These are phyloP conservation scores for Trichoplusia ni DNA, from an alignment of 1,140 invertebrate species.

Conservation along the genomic window DNA sequence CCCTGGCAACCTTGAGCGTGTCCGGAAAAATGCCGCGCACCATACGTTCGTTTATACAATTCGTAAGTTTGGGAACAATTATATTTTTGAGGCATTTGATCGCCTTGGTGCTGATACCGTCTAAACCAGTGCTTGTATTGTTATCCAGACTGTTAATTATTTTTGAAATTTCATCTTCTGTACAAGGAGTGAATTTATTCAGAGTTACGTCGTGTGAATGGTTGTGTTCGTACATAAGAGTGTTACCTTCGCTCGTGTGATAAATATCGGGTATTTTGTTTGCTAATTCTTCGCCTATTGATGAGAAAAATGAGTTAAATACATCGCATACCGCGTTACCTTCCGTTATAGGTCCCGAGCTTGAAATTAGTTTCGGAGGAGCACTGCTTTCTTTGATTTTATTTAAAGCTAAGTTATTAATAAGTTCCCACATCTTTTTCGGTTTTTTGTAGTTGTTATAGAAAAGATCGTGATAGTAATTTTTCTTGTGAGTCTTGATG, in stretches of 20 bases:
- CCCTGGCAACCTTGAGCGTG: conserved; percentile 2
- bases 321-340: conserved; percentile 30
- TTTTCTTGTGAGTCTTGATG: conserved; percentile 26
- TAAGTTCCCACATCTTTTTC: conserved; percentile 41
- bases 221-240: not conserved
- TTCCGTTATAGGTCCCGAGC: conserved; percentile 7
- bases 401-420: conserved; percentile 38
- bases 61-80: not conserved
- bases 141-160: not conserved
- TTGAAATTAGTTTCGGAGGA: conserved; percentile 30
- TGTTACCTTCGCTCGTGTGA: not conserved
- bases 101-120: conserved; percentile 9
- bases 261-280: conserved; percentile 4
- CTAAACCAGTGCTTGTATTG: conserved; percentile 7
- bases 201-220: not conserved
- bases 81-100: conserved; percentile 8
- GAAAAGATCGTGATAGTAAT: conserved; percentile 31
- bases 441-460: conserved; percentile 25
- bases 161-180: not conserved
- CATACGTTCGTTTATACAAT: conserved; percentile 15
- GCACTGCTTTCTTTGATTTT: conserved; percentile 27
- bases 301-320: conserved; percentile 37
- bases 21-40: not conserved
- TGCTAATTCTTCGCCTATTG: not conserved
- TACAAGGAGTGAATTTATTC: not conserved